Percentiles rank a stretch among this genome's conserved stretches.
phyloP scores from a whole-genome alignment of 2,888 invertebrate genomes.

The Altica lythri region DNA sequence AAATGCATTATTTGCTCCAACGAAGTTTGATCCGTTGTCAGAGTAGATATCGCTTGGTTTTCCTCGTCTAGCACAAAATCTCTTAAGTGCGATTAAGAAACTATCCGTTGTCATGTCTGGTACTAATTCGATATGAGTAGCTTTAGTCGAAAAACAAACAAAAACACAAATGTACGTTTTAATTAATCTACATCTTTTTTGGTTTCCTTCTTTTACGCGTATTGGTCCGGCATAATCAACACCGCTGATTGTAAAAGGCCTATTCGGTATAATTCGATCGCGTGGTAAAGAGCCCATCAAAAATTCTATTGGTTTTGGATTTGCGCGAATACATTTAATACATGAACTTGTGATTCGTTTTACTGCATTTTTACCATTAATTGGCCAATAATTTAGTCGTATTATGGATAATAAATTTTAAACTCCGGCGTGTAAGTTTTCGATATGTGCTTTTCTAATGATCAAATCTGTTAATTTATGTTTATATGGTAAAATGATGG shows the following conservation, averaged over 20 bases:
- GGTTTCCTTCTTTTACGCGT: background rate
- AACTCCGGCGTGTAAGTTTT: background rate
- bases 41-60: background rate
- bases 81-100: background rate
- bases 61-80: background rate
- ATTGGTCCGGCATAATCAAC: background rate
- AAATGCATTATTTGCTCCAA: too few species aligned
- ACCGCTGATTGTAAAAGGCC: background rate
- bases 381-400: constrained; percentile 6
- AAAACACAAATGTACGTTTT: background rate
- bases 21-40: too few species aligned
- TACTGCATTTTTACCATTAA: constrained; percentile 11
- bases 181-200: background rate
- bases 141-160: background rate
- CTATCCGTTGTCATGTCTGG: too few species aligned
- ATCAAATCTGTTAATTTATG: background rate
- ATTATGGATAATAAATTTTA: constrained; percentile 10
- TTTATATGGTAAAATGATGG: background rate
- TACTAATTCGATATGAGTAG: background rate
- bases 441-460: background rate
- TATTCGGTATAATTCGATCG: background rate
- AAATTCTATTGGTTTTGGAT: constrained; percentile 7
- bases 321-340: constrained; percentile 6
- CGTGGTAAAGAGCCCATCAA: constrained; percentile 1
- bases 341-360: constrained; percentile 2